Percentiles rank a stretch among this genome's conserved stretches.
Conservation (phyloP, 1,140 invertebrate species). For the Globodera ellingtonae region DNA sequence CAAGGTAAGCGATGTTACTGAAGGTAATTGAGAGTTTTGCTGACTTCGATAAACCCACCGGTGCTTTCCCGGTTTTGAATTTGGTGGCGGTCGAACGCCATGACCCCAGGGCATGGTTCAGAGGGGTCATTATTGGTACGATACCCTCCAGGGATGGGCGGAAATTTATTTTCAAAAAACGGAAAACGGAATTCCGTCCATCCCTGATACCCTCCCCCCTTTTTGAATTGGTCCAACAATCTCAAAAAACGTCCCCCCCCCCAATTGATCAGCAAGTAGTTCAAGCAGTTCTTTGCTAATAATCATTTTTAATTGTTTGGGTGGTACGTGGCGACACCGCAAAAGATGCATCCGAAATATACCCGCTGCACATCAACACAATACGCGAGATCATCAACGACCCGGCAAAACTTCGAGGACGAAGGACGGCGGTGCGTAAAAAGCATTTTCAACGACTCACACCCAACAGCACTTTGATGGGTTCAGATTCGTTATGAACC, state of each 20-base stretch:
- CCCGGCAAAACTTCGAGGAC: constrained; percentile 53
- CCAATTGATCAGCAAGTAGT: background rate
- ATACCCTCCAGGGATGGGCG: no score
- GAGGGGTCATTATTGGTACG: no score
- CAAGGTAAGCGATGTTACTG: constrained; percentile 43
- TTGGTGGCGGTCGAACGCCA: no score
- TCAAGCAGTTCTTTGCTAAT: background rate
- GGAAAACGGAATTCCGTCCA: no score
- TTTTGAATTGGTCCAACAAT: no score
- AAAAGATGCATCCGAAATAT: constrained; percentile 56
- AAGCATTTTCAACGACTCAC: no score
- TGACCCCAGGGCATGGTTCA: no score
- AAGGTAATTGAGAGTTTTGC: background rate
- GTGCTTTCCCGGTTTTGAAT: no score
- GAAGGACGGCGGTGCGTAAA: constrained; percentile 50
- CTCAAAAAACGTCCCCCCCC: background rate
- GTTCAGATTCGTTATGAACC: constrained; percentile 62
- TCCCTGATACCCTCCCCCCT: no score
- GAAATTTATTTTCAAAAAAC: no score
- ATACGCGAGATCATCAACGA: constrained; percentile 58
- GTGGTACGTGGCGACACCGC: constrained; percentile 56
- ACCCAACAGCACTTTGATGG: no score
- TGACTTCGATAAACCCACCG: no score
- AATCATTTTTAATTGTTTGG: constrained; percentile 22
- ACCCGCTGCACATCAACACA: constrained; percentile 59